Evolutionary conservation across 2,797 vertebrate species (phyloP).

Genomic region (Gambusia yucatana): DNA sequence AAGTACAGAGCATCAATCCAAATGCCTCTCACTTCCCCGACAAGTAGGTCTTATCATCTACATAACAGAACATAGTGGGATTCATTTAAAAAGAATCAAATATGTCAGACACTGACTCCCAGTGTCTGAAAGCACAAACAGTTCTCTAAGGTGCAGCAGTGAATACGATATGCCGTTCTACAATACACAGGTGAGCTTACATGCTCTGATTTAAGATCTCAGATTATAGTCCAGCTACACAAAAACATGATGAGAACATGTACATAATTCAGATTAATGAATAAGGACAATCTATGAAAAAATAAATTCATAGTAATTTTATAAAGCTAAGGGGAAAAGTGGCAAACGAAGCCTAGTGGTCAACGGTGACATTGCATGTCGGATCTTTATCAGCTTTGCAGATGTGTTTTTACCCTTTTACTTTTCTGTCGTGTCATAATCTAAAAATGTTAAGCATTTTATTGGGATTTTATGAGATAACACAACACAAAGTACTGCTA

Average conservation of each 20-base stretch:
- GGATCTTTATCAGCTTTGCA: constrained; percentile 1
- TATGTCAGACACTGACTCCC: constrained; percentile 48
- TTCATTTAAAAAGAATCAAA: constrained; percentile 40
- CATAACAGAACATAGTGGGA: constrained; percentile 43
- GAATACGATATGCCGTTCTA: constrained; percentile 59
- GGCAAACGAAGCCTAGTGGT: constrained; percentile 34
- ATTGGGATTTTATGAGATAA: neutral
- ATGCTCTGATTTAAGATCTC: constrained; percentile 51
- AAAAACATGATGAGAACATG: constrained; percentile 49
- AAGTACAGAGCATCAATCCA: constrained; percentile 31
- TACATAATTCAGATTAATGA: constrained; percentile 39
- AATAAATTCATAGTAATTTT: constrained; percentile 35
- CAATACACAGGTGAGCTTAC: constrained; percentile 57
- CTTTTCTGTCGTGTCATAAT: neutral
- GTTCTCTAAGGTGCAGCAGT: constrained; percentile 75
- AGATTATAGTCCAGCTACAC: constrained; percentile 45
- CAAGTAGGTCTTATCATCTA: constrained; percentile 35
- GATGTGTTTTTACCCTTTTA: constrained; percentile 2
- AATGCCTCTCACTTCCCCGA: constrained; percentile 41
- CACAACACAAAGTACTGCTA: neutral
- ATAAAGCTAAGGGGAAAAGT: constrained; percentile 40
- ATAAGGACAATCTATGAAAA: constrained; percentile 35
- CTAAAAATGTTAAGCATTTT: neutral
- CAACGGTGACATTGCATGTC: constrained; percentile 6
- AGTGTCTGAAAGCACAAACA: constrained; percentile 59